Conservation (phyloP, 2,113 vertebrate species). For the Oreochromis spilurus region DNA sequence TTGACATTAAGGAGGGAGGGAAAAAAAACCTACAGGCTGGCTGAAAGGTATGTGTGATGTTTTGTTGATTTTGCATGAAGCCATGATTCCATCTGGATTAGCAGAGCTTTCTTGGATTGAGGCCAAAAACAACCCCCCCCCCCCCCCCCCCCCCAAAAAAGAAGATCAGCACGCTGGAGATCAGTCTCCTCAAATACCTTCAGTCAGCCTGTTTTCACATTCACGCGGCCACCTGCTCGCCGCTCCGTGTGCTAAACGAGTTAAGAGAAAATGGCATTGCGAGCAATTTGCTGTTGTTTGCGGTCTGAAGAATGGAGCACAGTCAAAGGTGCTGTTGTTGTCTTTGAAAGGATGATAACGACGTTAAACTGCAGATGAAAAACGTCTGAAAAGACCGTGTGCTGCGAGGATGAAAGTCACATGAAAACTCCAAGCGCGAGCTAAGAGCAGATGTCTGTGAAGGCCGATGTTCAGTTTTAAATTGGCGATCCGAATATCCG, state of each 20-base stretch:
- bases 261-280: not conserved
- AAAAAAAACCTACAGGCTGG: not conserved
- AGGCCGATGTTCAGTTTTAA: not conserved
- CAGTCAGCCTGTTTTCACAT: not conserved
- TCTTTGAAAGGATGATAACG: not conserved
- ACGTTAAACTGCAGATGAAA: not conserved
- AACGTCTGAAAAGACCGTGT: not conserved
- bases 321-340: not conserved
- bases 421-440: slow-evolving; percentile 12
- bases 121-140: not conserved
- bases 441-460: not conserved
- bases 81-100: slow-evolving; percentile 30
- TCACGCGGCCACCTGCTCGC: slow-evolving; percentile 4
- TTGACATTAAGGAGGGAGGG: not conserved
- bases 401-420: not conserved
- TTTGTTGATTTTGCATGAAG: not conserved
- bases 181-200: not conserved
- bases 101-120: not conserved
- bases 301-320: not conserved
- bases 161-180: not conserved
- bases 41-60: not conserved
- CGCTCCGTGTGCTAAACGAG: not conserved
- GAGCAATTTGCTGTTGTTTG: not conserved
- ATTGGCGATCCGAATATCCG: not conserved
- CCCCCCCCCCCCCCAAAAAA: too few relatives aligned